These are phyloP conservation scores for Pollachius pollachius DNA, from an alignment of 2,113 vertebrate genomes.

Conservation along the genomic window DNA sequence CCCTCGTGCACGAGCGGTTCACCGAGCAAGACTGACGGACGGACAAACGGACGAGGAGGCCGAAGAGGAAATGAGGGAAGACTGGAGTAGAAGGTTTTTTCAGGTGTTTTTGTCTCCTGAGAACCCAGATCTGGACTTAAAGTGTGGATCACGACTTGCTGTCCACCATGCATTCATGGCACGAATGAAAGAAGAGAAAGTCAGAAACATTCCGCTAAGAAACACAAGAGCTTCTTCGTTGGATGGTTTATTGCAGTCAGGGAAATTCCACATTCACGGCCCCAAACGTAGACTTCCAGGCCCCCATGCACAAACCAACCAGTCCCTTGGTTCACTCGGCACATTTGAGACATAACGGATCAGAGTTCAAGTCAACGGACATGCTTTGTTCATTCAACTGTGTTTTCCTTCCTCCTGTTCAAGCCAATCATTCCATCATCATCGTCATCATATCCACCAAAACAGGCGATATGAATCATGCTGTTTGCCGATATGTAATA, in stretches of 20 bases:
- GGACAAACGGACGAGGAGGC: neutral
- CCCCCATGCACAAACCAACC: neutral
- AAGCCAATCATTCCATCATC: neutral
- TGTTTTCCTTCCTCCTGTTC: slow-evolving; percentile 52
- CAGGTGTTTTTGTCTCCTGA: neutral
- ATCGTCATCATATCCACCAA: no score
- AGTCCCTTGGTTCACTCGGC: slow-evolving; percentile 40
- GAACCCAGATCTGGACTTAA: slow-evolving; percentile 10
- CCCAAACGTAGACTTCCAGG: neutral
- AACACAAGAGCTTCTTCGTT: neutral
- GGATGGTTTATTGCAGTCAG: slow-evolving; percentile 30
- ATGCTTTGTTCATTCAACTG: slow-evolving; percentile 41
- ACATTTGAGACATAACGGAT: slow-evolving; percentile 40
- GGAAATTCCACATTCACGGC: slow-evolving; percentile 19
- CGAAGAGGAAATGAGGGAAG: no score
- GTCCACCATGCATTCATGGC: slow-evolving; percentile 40
- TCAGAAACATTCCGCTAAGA: neutral
- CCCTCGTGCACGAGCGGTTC: neutral
- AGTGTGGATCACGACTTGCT: slow-evolving; percentile 4
- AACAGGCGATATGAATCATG: neutral
- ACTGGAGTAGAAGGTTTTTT: no score
- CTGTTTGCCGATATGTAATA: neutral
- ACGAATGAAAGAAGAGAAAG: neutral
- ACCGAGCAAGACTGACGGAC: slow-evolving; percentile 3
- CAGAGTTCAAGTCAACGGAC: slow-evolving; percentile 39